Base-by-base conservation (phyloP, 2,888 invertebrate species). In the Lochmaea capreae region DNA sequence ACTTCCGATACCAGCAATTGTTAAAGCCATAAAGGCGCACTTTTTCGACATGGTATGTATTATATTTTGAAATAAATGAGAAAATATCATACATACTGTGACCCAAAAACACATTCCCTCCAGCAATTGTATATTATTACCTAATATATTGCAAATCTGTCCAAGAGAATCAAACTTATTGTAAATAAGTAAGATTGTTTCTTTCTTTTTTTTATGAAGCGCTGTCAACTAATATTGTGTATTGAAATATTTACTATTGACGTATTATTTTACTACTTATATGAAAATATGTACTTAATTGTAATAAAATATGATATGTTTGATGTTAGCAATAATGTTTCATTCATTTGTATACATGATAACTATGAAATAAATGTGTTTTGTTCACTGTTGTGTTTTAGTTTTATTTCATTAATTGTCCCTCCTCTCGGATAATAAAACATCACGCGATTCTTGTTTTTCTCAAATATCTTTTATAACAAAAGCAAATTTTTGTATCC, bases 161-260 rank as follows among this genome's bases (percentile, higher is more conserved):
- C 87, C 87, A 87, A 84, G 81, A 79, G 72, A 87, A 87, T 87
- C 85, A 87, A 87, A 87, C 86, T 86, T 87, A 86, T 86, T 87
- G 87, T 86, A 86, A 84, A 86, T 87, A 87, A 85, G 84, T 86
- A 85, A 81, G 79, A 84, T 84, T 84, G 84, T 85, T 86, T 83
- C 81, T 84, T 84, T 14, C 46, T 3, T 84, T 85, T 66, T 85
- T 84, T 84, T 81, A 84, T 82, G 84, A 83, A 83, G 81, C 83
- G 85, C 85, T 86, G 85, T 82, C 83, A 83, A 83, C 82, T 82
- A 78, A 79, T 39, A 39, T 82, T 81, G 84, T 85, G 83, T 84
- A 83, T 82, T 84, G 81, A 84, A 84, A 83, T 85, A 82, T 84
- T 83, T 83, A 81, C 81, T 83, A 46, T 46, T 85, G 84, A 57